These are phyloP conservation scores for Lepus townsendii DNA, from an alignment of 2,797 vertebrate species.

Conservation along the genomic window DNA sequence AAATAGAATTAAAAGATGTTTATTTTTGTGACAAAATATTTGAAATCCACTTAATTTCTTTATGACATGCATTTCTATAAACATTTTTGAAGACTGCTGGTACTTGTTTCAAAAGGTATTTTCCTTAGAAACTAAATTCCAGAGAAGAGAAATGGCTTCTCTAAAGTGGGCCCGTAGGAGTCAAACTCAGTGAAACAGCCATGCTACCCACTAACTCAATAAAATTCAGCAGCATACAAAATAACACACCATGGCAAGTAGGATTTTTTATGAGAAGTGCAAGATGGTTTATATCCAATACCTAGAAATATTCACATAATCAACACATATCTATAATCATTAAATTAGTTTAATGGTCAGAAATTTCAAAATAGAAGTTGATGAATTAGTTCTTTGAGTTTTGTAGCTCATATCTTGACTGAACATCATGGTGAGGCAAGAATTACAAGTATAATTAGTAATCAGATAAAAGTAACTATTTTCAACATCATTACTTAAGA, in stretches of 20 bases:
- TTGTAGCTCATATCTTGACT: not conserved
- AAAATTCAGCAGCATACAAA: not conserved
- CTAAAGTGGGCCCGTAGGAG: not conserved
- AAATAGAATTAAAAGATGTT: no score
- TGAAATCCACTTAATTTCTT: no score
- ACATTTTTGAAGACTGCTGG: no score
- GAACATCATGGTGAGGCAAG: not conserved
- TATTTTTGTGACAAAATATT: no score
- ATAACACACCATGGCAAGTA: not conserved
- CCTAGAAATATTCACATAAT: not conserved
- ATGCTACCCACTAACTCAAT: not conserved
- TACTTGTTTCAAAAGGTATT: not conserved
- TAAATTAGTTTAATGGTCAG: not conserved
- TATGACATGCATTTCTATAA: no score
- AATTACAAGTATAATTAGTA: not conserved
- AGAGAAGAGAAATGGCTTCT: not conserved
- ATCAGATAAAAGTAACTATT: not conserved
- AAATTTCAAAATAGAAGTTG: conserved; percentile 13
- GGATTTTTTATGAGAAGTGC: not conserved
- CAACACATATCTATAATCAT: not conserved
- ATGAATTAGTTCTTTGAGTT: not conserved
- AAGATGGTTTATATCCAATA: not conserved
- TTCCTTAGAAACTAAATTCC: conserved; percentile 43
- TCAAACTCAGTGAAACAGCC: not conserved
- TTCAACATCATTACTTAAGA: not conserved